Evolutionary conservation across 64 coral and sea anemone genomes (phyloP).

Genomic region (Pocillopora verrucosa): DNA sequence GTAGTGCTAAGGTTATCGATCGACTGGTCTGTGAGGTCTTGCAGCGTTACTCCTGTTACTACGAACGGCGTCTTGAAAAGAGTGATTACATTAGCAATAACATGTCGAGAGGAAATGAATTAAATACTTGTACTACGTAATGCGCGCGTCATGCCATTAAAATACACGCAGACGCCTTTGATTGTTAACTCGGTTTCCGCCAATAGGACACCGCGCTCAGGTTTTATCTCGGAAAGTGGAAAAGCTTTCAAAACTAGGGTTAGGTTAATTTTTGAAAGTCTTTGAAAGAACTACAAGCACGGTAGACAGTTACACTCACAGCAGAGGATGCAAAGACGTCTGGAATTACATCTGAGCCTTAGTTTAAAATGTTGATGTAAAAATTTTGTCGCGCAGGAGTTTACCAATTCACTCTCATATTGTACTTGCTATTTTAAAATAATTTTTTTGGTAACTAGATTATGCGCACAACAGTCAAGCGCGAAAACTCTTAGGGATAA

Average conservation of each 20-base stretch:
- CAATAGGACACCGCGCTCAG: background rate
- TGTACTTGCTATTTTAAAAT: background rate
- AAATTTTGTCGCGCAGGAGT: background rate
- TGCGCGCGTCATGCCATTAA: slow-evolving; percentile 18
- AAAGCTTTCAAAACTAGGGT: background rate
- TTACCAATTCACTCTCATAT: background rate
- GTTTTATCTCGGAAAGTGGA: background rate
- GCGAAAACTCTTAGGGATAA: background rate
- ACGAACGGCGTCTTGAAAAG: too few relatives aligned
- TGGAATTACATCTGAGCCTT: too few relatives aligned
- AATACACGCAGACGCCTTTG: slow-evolving; percentile 6
- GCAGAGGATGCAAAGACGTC: too few relatives aligned
- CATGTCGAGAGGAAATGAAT: slow-evolving; percentile 33
- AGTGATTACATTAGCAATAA: background rate
- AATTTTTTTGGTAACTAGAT: slow-evolving; percentile 21
- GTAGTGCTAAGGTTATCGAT: background rate
- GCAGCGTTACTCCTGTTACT: slow-evolving; percentile 2
- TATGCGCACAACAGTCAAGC: background rate
- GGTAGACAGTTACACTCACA: background rate
- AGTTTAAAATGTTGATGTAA: background rate
- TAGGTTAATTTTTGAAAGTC: slow-evolving; percentile 5
- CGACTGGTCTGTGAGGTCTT: slow-evolving; percentile 7
- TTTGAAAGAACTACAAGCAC: background rate
- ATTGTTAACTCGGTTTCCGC: slow-evolving; percentile 14
- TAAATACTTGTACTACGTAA: slow-evolving; percentile 52